Percentiles rank a stretch among this genome's conserved stretches.
Conservation (phyloP, 2,888 invertebrate genomes). For the Toxonevra muliebris region DNA sequence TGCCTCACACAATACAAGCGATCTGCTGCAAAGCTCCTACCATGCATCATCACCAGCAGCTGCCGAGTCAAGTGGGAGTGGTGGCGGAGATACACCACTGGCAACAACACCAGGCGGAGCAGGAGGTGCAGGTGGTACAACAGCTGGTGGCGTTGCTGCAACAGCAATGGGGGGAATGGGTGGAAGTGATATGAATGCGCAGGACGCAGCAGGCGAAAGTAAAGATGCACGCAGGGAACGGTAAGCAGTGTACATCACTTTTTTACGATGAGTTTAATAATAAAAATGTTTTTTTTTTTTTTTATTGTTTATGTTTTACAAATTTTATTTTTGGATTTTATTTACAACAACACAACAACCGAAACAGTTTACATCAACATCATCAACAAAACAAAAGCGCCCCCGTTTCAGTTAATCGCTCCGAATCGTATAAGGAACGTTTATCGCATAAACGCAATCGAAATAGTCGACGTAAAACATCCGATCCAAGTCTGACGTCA, state of each 20-base stretch:
- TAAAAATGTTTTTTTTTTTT: background rate
- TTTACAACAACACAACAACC: background rate
- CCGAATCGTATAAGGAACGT: conserved; percentile 78
- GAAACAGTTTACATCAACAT: conserved; percentile 50
- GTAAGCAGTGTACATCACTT: conserved; percentile 40
- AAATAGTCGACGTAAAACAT: conserved; percentile 77
- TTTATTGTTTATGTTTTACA: conserved; percentile 20
- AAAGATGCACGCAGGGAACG: conserved; percentile 54
- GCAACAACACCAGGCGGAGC: conserved; percentile 41
- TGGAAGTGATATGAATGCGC: conserved; percentile 53
- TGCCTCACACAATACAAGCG: conserved; percentile 50
- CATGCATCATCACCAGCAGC: background rate
- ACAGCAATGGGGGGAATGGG: conserved; percentile 35
- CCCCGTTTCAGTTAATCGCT: conserved; percentile 70
- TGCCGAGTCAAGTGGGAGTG: too few species aligned
- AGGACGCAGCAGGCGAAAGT: conserved; percentile 56
- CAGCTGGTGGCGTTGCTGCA: conserved; percentile 34
- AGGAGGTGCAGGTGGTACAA: conserved; percentile 9
- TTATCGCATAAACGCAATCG: conserved; percentile 74
- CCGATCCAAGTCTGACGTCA: conserved; percentile 79
- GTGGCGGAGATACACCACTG: background rate
- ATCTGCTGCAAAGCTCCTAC: conserved; percentile 22
- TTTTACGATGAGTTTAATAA: conserved; percentile 18
- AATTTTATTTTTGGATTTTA: background rate
- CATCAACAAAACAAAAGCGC: conserved; percentile 62